phyloP scores from a whole-genome alignment of 2,797 vertebrate genomes.

The Liasis olivaceus region DNA sequence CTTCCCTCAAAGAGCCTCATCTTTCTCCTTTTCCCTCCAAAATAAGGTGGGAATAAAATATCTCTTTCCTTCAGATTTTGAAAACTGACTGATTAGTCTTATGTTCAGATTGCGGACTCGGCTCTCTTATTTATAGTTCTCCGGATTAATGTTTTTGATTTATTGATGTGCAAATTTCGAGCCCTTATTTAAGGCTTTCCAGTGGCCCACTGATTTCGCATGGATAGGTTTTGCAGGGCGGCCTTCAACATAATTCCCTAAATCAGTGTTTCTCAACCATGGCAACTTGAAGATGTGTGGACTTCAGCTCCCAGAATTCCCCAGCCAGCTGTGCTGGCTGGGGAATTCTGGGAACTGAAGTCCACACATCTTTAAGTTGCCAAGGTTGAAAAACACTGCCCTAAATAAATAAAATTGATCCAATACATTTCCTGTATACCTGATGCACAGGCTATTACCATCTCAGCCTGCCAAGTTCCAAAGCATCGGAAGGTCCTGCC shows the following conservation, averaged over 20 bases:
- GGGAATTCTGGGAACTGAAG: too few relatives aligned
- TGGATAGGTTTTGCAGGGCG: neutral
- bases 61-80: neutral
- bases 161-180: neutral
- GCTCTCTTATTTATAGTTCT: neutral
- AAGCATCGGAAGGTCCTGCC: neutral
- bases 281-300: too few relatives aligned
- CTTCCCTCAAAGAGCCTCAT: too few relatives aligned
- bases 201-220: neutral
- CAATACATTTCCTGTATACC: neutral
- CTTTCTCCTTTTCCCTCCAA: neutral
- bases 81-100: neutral
- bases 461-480: too few relatives aligned
- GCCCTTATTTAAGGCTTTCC: neutral
- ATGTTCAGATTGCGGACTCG: too few relatives aligned
- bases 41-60: neutral
- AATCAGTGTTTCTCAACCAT: too few relatives aligned
- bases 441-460: neutral
- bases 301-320: too few relatives aligned
- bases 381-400: too few relatives aligned
- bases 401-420: neutral
- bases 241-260: neutral
- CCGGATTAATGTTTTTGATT: neutral
- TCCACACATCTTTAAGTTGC: too few relatives aligned
- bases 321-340: too few relatives aligned